Percentiles rank a stretch among this genome's conserved stretches.
These are phyloP conservation scores for Petrocephalus schoutedeni DNA, from an alignment of 2,797 vertebrate species.

Conservation along the genomic window DNA sequence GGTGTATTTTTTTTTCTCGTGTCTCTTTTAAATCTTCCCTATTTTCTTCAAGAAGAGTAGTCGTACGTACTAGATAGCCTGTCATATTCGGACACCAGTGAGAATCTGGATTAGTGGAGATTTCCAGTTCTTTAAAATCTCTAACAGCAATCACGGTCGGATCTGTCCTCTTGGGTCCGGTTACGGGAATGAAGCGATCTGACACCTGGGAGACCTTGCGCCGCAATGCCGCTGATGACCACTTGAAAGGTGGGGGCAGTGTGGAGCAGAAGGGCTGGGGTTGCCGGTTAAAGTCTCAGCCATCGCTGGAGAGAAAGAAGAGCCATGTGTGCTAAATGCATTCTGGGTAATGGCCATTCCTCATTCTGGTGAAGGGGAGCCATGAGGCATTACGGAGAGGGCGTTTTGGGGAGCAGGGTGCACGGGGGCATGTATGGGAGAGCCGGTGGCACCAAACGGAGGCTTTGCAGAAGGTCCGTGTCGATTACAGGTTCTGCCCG, in stretches of 20 bases:
- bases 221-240: not conserved
- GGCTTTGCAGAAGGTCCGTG: not conserved
- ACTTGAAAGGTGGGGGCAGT: not conserved
- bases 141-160: not conserved
- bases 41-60: not conserved
- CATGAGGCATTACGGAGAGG: no score
- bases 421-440: not conserved
- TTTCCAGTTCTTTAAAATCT: conserved; percentile 14
- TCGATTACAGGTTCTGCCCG: not conserved
- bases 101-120: conserved; percentile 51
- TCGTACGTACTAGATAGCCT: conserved; percentile 37
- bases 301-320: no score
- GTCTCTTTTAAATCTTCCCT: not conserved
- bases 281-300: no score
- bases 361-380: no score
- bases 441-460: not conserved
- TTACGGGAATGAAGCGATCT: not conserved
- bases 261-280: not conserved
- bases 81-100: conserved; percentile 10
- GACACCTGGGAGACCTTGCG: not conserved
- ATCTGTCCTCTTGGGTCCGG: not conserved
- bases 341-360: no score
- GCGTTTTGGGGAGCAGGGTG: not conserved
- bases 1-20: conserved; percentile 7
- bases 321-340: no score